Percentiles rank a stretch among this genome's conserved stretches.
These are phyloP conservation scores for Chaenodraco wilsoni DNA, from an alignment of 2,797 vertebrate species.

Conservation along the genomic window DNA sequence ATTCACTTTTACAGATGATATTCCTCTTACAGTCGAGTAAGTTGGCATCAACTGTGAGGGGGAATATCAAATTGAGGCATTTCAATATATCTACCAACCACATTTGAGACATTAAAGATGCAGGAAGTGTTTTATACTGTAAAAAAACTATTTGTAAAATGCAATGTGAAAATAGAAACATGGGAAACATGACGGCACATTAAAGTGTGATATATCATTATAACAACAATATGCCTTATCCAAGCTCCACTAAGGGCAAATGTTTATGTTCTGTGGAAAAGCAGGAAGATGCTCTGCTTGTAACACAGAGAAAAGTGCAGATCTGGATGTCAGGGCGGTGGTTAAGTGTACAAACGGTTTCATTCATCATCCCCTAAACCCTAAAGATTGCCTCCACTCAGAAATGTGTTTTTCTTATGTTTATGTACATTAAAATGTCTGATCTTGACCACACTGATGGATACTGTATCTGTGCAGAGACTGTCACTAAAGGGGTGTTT, in stretches of 20 bases:
- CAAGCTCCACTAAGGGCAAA: not conserved
- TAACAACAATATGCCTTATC: not conserved
- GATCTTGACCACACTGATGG: too few species aligned
- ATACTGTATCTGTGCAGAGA: too few species aligned
- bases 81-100: conserved; percentile 13
- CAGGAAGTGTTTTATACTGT: not conserved
- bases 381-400: too few species aligned
- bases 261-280: not conserved
- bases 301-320: not conserved
- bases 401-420: too few species aligned
- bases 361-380: not conserved
- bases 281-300: not conserved
- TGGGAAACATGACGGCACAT: conserved; percentile 16
- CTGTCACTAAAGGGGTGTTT: too few species aligned
- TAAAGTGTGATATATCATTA: conserved; percentile 14
- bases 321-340: not conserved
- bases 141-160: not conserved
- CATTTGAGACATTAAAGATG: not conserved
- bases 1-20: conserved; percentile 54
- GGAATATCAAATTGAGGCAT: conserved; percentile 12
- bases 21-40: conserved; percentile 39
- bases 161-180: not conserved
- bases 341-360: not conserved
- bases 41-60: conserved; percentile 16
- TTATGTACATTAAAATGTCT: too few species aligned